Evolutionary conservation across 2,113 vertebrate species (phyloP), one percentile per base, ranked within the genome.

Genomic region (Dromiciops gliroides): DNA sequence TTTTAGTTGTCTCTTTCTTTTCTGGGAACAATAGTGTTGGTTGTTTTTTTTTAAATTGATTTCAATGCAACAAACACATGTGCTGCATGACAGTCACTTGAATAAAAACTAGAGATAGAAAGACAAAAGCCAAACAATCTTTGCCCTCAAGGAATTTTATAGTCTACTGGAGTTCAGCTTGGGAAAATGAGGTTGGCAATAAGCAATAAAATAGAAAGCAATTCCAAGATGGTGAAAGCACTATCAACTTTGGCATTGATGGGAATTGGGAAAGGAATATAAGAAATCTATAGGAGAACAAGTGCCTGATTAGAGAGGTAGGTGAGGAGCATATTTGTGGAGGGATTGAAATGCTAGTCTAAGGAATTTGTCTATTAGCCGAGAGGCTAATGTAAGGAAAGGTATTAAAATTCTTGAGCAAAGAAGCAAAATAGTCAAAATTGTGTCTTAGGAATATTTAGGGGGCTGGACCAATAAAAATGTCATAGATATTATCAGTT

Each of bases 1-100:
- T 91, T 97, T 96, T 50, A 92, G 0, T 50, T 37, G 23, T 50
- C 49, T 97, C 3, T 91, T 83, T 83, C 67, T 97, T 95, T 94
- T 93, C 67, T 83, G 67, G 44, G 67, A 83, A 26, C 24, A 28
- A 37, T 16, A 67, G 60, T 37, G 25, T 60, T 60, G 28, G 25
- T 25, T 53, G 8, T 1, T 31, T 67, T 67, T 83, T 44, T 8
- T 0, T 3, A n/a, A 83, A 83, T 44, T 83, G 1, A 44, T 44
- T 44, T 44, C 67, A 83, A 83, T 83, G 16, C 67, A 83, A 44
- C 67, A 83, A 44, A 83, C 6, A 8, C 37, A 37, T n/a, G 14
- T 75, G 37, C 14, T 75, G 37, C 12, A 3, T n/a, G 6, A 5
- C 19, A 22, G 67, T 6, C 7, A 44, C 7, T 83, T 83, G 19